Evolutionary conservation across 2,797 vertebrate species (phyloP).

Genomic region (Enteromius trimaculatus): DNA sequence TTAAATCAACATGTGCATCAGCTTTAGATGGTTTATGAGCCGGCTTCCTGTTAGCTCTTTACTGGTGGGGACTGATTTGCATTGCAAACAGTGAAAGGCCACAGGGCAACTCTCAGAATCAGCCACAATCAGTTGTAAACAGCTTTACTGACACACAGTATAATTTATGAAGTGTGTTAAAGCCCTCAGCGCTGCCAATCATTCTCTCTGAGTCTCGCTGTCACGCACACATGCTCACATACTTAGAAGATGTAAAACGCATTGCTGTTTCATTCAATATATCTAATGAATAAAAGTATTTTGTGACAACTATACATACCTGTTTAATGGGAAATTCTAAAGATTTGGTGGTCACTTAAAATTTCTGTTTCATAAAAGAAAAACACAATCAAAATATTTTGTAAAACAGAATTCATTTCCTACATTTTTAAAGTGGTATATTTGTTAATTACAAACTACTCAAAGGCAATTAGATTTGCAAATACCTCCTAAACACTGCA

Average conservation of each 20-base stretch:
- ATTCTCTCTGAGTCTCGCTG: neutral
- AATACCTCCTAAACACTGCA: neutral
- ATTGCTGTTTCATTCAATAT: neutral
- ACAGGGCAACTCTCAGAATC: slow-evolving; percentile 19
- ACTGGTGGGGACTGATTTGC: slow-evolving; percentile 42
- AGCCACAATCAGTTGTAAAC: slow-evolving; percentile 47
- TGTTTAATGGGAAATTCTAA: neutral
- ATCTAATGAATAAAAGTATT: neutral
- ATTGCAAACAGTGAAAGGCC: slow-evolving; percentile 47
- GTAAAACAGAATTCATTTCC: too few species aligned
- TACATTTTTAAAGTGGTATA: neutral
- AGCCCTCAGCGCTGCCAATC: slow-evolving; percentile 2
- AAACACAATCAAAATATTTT: neutral
- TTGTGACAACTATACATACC: neutral
- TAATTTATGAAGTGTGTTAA: slow-evolving; percentile 39
- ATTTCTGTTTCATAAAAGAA: neutral
- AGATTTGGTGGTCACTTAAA: neutral
- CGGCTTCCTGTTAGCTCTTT: slow-evolving; percentile 41
- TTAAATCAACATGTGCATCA: slow-evolving; percentile 44
- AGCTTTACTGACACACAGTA: slow-evolving; percentile 26
- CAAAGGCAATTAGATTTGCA: neutral
- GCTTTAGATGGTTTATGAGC: slow-evolving; percentile 7
- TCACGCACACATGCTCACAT: neutral
- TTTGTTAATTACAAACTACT: neutral
- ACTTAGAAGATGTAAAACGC: slow-evolving; percentile 4